Conservation (phyloP, 2,888 invertebrate genomes). For the Pristionchus mayeri region DNA sequence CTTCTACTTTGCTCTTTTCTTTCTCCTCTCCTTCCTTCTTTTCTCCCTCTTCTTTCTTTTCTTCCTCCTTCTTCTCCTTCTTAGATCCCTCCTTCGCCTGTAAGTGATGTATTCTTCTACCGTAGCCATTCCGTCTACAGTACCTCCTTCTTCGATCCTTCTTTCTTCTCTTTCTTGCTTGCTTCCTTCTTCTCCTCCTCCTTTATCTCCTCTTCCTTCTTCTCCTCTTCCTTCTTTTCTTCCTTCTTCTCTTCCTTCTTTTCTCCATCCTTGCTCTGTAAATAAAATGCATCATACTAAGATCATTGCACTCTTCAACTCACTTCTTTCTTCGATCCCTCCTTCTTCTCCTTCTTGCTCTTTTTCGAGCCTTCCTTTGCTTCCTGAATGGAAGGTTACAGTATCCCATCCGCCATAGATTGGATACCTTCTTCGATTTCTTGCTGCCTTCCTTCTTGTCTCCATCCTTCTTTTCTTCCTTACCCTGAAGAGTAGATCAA, state of each 20-base stretch:
- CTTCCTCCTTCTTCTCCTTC: conserved; percentile 15
- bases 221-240: neutral
- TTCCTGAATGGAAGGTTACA: too few species aligned
- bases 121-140: neutral
- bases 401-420: too few species aligned
- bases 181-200: neutral
- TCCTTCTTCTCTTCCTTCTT: neutral
- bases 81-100: neutral
- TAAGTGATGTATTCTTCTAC: neutral
- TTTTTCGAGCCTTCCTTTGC: neutral
- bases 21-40: conserved; percentile 36
- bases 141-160: conserved; percentile 28
- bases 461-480: neutral
- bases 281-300: too few species aligned
- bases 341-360: neutral
- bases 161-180: conserved; percentile 8
- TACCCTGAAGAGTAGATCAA: neutral
- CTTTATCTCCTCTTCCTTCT: neutral
- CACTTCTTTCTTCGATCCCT: neutral
- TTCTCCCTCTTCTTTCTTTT: conserved; percentile 38
- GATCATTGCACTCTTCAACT: too few species aligned
- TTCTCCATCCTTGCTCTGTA: too few species aligned
- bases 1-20: conserved; percentile 32
- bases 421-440: neutral
- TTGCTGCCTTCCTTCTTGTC: neutral